Evolutionary conservation across 2,888 invertebrate genomes (phyloP), one percentile per base, ranked within the genome.

Genomic region (Scelioninae gen. 2): DNA sequence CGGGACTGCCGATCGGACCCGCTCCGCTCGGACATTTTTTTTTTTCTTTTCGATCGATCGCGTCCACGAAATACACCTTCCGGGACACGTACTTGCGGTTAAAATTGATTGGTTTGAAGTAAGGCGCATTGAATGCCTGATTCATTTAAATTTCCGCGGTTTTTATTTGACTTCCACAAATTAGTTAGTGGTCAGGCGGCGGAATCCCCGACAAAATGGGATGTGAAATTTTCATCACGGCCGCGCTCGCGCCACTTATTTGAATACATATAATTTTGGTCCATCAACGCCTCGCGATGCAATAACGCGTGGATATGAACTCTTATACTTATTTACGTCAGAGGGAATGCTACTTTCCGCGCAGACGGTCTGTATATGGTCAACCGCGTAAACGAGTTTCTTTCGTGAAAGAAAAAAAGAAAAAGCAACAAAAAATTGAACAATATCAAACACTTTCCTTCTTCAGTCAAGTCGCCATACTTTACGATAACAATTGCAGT

Each of bases 241-340:
- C 53, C 50, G 45, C 46, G 35, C 55, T 64, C 39, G 28, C 19
- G 48, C 37, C 48, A 33, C 68, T 58, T 63, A 68, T 73, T 73
- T 64, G 63, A 73, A 68, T 64, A 58, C 57, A 53, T 67, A 58
- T 61, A 67, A 72, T 72, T 72, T 60, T 65, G 55, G 72, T 53
- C 72, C 71, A 71, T 71, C 71, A 64, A 71, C 71, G 71, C 71
- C 64, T 71, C 52, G 46, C 50, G 72, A 61, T 72, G 60, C 72
- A 67, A 72, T 67, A 67, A 61, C 28, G 63, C 60, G 28, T 58
- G 45, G 16, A 73, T 73, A 61, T 68, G 68, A 67, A 67, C 57
- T 73, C 63, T 68, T n/a, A n/a, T n/a, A 50, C 58, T 48, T 57
- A 63, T 72, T 72, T 72, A 65, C 72, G 72, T 72, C 72, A 64